These are phyloP conservation scores for Chorisops tibialis DNA, from an alignment of 2,888 invertebrate genomes.

Conservation along the genomic window DNA sequence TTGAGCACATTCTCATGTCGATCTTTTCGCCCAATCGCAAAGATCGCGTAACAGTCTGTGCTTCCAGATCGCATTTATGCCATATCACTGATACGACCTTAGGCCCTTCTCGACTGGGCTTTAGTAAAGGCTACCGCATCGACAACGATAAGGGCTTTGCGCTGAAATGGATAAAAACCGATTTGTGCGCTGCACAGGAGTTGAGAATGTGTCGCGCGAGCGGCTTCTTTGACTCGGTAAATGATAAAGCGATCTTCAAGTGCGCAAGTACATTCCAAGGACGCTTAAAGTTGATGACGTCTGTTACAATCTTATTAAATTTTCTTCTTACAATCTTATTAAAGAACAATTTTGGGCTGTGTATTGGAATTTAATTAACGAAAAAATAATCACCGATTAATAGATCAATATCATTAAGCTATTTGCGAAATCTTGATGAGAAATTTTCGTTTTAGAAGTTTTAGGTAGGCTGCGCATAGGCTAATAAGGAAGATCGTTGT, in stretches of 20 bases:
- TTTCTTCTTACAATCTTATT: too few relatives aligned
- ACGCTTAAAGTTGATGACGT: neutral
- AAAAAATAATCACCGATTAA: too few relatives aligned
- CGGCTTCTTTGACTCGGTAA: slow-evolving; percentile 13
- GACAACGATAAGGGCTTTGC: slow-evolving; percentile 1
- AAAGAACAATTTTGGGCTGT: too few relatives aligned
- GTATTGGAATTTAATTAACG: too few relatives aligned
- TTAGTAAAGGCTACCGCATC: neutral
- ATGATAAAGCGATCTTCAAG: slow-evolving; percentile 1
- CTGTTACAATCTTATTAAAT: slow-evolving; percentile 3
- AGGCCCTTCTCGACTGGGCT: neutral
- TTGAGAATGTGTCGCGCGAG: slow-evolving; percentile 6
- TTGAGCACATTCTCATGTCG: slow-evolving; percentile 5
- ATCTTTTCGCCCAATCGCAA: slow-evolving; percentile 7
- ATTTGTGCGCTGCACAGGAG: slow-evolving; percentile 11
- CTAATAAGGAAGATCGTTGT: too few relatives aligned
- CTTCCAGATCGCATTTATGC: slow-evolving; percentile 1
- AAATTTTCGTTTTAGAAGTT: too few relatives aligned
- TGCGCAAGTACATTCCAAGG: slow-evolving; percentile 3
- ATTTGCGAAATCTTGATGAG: too few relatives aligned
- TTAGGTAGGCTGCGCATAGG: too few relatives aligned
- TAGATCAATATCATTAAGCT: too few relatives aligned
- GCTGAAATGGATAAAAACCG: neutral
- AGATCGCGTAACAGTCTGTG: slow-evolving; percentile 6
- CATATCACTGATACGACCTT: slow-evolving; percentile 14